Evolutionary conservation across 2,888 invertebrate genomes (phyloP), one percentile per base, ranked within the genome.

Genomic region (Dinocampus coccinellae): DNA sequence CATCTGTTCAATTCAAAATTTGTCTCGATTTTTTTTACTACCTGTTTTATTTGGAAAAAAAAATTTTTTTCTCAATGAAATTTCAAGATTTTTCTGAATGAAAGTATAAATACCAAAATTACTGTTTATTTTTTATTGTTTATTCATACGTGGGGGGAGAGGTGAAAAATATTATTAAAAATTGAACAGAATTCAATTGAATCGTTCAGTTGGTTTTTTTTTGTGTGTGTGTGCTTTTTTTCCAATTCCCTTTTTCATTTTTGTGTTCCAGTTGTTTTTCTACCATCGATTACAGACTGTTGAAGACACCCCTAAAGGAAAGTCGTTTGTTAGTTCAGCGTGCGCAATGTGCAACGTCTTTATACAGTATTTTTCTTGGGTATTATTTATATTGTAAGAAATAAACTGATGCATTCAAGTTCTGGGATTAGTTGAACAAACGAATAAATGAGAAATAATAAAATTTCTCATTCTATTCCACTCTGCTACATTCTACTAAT

Each of bases 71-170:
- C n/a, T n/a, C n/a, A n/a, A n/a, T n/a, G n/a, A n/a, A n/a, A n/a
- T n/a, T n/a, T n/a, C n/a, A n/a, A n/a, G n/a, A n/a, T n/a, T n/a
- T n/a, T n/a, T n/a, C n/a, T n/a, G n/a, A n/a, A n/a, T n/a, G n/a
- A n/a, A n/a, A n/a, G n/a, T n/a, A n/a, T n/a, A n/a, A n/a, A n/a
- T n/a, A n/a, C n/a, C n/a, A n/a, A n/a, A n/a, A n/a, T n/a, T n/a
- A n/a, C n/a, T n/a, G n/a, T 47, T 67, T 55, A 34, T 63, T 26
- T 47, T 29, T 22, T 47, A 36, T 42, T 69, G 34, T 69, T 36
- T 10, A 39, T 24, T 24, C 11, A 22, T 3, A 53, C 16, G n/a
- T n/a, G n/a, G n/a, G n/a, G n/a, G n/a, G n/a, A n/a, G n/a, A n/a
- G n/a, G n/a, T n/a, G n/a, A n/a, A n/a, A n/a, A n/a, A n/a, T n/a